phyloP scores from a whole-genome alignment of 2,797 vertebrate genomes.

The Cynodonichthys magdalenae region DNA sequence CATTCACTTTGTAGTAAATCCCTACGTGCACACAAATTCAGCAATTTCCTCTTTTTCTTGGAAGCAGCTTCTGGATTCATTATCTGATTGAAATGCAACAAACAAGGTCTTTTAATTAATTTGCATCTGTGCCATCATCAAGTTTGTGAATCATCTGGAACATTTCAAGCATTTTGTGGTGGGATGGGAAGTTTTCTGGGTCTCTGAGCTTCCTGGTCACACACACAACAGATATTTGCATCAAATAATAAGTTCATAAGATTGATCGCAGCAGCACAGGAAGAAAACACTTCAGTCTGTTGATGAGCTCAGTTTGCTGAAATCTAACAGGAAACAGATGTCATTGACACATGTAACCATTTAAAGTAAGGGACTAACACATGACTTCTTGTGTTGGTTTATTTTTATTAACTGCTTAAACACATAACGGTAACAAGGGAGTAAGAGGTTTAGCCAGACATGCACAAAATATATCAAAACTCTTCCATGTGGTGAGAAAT shows the following conservation, averaged over 20 bases:
- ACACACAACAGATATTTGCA: no score
- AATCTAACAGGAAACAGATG: conserved; percentile 17
- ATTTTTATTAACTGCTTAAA: conserved; percentile 78
- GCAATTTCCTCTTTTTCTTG: neutral
- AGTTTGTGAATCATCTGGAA: neutral
- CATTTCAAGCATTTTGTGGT: conserved; percentile 1
- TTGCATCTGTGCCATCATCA: conserved; percentile 16
- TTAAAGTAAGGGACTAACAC: conserved; percentile 14
- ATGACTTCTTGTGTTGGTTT: neutral
- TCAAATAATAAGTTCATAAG: neutral
- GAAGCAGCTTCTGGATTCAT: neutral
- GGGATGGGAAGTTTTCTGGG: no score
- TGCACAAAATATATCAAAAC: conserved; percentile 78
- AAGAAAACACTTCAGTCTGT: neutral
- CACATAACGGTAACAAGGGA: conserved; percentile 60
- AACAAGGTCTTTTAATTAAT: conserved; percentile 20
- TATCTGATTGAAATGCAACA: conserved; percentile 16
- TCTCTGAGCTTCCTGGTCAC: no score
- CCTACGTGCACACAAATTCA: conserved; percentile 18
- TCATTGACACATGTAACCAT: conserved; percentile 2
- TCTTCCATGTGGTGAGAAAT: conserved; percentile 45
- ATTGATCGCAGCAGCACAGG: no score
- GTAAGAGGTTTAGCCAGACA: conserved; percentile 45
- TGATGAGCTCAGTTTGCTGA: conserved; percentile 18
- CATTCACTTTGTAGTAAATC: neutral